Evolutionary conservation across 2,797 vertebrate species (phyloP).

Genomic region (Danio aesculapii): DNA sequence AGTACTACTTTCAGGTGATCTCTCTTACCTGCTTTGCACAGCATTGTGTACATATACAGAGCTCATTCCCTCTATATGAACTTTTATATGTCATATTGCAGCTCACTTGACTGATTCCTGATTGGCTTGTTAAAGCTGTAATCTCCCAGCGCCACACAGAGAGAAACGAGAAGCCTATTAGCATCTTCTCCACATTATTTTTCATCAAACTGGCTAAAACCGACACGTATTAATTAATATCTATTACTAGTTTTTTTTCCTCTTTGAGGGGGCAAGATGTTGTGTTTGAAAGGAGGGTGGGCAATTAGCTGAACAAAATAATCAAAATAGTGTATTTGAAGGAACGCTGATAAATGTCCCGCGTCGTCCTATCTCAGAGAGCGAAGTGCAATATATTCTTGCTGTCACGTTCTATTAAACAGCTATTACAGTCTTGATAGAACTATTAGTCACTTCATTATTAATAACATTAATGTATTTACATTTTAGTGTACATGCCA

Average conservation of each 20-base stretch:
- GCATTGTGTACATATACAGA: background rate
- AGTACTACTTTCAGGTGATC: too few species aligned
- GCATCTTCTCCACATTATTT: constrained; percentile 82
- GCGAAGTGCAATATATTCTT: constrained; percentile 85
- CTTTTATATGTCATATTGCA: constrained; percentile 60
- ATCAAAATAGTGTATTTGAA: constrained; percentile 81
- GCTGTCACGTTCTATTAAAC: constrained; percentile 88
- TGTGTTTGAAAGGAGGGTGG: constrained; percentile 46
- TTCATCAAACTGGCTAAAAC: constrained; percentile 83
- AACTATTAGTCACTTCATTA: constrained; percentile 99
- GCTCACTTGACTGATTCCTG: constrained; percentile 66
- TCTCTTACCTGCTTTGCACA: background rate
- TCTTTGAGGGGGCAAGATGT: constrained; percentile 72
- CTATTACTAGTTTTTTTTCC: constrained; percentile 74
- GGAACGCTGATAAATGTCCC: constrained; percentile 84
- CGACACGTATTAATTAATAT: constrained; percentile 86
- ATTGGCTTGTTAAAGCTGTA: constrained; percentile 78
- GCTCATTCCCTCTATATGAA: constrained; percentile 1
- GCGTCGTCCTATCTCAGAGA: constrained; percentile 79
- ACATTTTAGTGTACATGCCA: constrained; percentile 99
- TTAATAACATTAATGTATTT: constrained; percentile 99
- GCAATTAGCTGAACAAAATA: constrained; percentile 86
- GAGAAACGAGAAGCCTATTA: constrained; percentile 80
- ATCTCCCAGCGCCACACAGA: constrained; percentile 78
- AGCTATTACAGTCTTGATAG: constrained; percentile 86